These are phyloP conservation scores for Mormoops blainvillei DNA, from an alignment of 2,113 vertebrate genomes.

Conservation along the genomic window DNA sequence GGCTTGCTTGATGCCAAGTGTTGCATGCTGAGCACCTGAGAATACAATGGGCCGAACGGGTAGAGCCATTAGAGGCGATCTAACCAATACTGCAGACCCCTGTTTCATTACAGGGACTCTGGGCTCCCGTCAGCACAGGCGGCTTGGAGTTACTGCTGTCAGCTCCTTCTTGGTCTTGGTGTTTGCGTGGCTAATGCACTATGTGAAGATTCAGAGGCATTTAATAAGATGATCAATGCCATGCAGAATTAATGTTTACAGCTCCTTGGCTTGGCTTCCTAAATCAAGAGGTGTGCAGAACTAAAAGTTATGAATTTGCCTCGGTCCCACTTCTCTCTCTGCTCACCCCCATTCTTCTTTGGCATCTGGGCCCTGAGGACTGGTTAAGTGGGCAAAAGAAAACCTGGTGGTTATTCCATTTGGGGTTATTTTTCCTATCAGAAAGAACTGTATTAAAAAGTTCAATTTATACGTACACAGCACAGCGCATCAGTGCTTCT, in stretches of 20 bases:
- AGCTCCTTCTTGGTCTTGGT: constrained; percentile 28
- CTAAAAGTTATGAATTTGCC: neutral
- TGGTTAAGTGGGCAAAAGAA: neutral
- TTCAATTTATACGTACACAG: neutral
- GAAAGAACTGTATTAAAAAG: neutral
- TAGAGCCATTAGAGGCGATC: neutral
- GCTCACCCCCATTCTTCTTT: neutral
- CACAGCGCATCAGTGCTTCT: neutral
- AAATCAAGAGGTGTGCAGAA: neutral
- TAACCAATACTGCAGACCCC: constrained; percentile 62
- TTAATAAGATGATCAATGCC: constrained; percentile 53
- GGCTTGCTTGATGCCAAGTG: neutral
- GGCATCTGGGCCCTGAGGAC: neutral
- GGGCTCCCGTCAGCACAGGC: neutral
- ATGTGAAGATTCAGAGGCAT: constrained; percentile 44
- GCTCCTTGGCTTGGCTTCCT: constrained; percentile 34
- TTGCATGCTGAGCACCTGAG: neutral
- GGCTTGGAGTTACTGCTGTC: constrained; percentile 36
- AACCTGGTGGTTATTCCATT: neutral
- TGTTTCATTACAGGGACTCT: constrained; percentile 51
- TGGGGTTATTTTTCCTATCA: neutral
- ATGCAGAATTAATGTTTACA: constrained; percentile 39
- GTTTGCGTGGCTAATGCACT: constrained; percentile 50
- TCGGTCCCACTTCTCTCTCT: neutral
- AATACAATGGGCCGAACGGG: neutral